Conservation (phyloP, 2,797 vertebrate genomes). For the Parauchenoglanis ngamensis region DNA sequence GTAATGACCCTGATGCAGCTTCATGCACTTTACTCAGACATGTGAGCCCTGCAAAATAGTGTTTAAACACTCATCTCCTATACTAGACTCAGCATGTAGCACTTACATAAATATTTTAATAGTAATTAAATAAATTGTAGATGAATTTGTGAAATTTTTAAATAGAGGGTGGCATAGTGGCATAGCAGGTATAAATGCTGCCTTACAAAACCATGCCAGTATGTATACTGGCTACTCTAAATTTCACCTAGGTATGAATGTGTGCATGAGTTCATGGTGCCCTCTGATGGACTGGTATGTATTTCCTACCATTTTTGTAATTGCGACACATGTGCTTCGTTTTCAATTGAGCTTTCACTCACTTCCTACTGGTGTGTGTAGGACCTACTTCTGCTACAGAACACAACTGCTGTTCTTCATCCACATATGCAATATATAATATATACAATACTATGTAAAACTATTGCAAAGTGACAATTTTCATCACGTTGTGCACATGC, state of each 20-base stretch:
- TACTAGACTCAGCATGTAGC: neutral
- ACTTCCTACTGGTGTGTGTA: neutral
- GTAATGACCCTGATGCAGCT: neutral
- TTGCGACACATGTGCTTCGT: neutral
- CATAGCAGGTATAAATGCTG: neutral
- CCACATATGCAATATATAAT: neutral
- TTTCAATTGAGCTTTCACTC: neutral
- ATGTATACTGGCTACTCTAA: neutral
- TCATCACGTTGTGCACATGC: too few relatives aligned
- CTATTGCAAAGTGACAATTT: too few relatives aligned
- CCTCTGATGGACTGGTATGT: neutral
- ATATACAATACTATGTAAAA: neutral
- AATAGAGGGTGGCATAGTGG: neutral
- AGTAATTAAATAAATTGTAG: neutral
- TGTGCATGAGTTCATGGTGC: neutral
- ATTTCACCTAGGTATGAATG: neutral
- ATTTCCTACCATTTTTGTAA: neutral
- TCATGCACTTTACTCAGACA: slow-evolving; percentile 20
- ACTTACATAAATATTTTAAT: neutral
- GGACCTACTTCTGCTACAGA: neutral
- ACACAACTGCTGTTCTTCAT: neutral
- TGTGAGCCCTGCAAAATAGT: slow-evolving; percentile 2
- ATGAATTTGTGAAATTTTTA: neutral
- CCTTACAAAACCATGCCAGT: neutral
- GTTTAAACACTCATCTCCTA: slow-evolving; percentile 16